Percentiles rank a stretch among this genome's conserved stretches.
phyloP scores from a whole-genome alignment of 2,888 invertebrate genomes.

The Smittia sp. region DNA sequence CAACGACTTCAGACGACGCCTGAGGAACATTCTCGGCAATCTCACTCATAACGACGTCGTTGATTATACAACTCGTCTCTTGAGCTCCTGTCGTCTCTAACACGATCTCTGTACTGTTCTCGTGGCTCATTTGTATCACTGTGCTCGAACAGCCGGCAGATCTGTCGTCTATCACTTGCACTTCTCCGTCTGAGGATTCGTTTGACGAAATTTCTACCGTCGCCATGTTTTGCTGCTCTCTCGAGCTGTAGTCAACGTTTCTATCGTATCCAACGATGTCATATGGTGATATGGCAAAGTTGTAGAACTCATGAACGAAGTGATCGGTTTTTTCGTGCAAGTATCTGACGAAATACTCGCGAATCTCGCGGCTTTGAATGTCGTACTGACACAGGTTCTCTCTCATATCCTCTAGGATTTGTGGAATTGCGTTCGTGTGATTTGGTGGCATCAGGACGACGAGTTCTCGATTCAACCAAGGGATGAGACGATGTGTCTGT shows the following conservation, averaged over 20 bases:
- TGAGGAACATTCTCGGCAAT: background rate
- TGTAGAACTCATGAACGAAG: slow-evolving; percentile 84
- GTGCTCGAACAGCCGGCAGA: background rate
- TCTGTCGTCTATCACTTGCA: slow-evolving; percentile 13
- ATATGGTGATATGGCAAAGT: slow-evolving; percentile 82
- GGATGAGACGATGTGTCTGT: slow-evolving; percentile 76
- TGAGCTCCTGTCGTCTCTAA: slow-evolving; percentile 9
- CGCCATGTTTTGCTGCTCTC: slow-evolving; percentile 57
- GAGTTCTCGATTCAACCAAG: slow-evolving; percentile 86
- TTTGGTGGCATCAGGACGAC: slow-evolving; percentile 66
- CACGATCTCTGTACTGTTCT: slow-evolving; percentile 5
- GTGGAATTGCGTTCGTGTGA: slow-evolving; percentile 62
- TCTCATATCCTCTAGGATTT: slow-evolving; percentile 67
- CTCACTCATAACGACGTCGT: background rate
- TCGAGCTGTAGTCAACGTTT: slow-evolving; percentile 64
- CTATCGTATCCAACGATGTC: slow-evolving; percentile 82
- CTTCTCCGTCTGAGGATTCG: slow-evolving; percentile 51
- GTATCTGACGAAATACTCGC: slow-evolving; percentile 65
- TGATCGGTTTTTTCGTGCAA: slow-evolving; percentile 73
- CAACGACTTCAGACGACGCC: background rate
- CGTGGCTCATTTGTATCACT: background rate
- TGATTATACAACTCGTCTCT: background rate
- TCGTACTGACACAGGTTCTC: slow-evolving; percentile 67
- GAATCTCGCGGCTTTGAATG: slow-evolving; percentile 62
- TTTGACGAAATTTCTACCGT: slow-evolving; percentile 56